Evolutionary conservation across 2,113 vertebrate species (phyloP).

Genomic region (Sebastes schlegelii): DNA sequence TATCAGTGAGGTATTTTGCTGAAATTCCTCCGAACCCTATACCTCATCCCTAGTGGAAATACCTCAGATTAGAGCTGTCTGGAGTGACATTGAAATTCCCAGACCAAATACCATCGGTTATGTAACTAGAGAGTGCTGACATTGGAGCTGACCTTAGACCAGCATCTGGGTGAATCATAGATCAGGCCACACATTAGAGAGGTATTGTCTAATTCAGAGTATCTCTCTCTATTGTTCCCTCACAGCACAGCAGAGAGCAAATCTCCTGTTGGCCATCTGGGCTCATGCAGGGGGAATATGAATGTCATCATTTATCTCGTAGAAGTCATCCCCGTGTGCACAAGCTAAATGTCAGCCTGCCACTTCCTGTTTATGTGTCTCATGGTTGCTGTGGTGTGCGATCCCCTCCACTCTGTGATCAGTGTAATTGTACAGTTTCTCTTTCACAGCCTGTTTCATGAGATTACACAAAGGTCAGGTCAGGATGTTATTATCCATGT

Average conservation of each 20-base stretch:
- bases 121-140: slow-evolving; percentile 1
- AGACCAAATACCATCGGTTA: not conserved
- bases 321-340: slow-evolving; percentile 1
- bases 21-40: not conserved
- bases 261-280: not conserved
- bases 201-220: not conserved
- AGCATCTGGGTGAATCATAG: slow-evolving; percentile 10
- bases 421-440: not conserved
- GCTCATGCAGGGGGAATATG: not conserved
- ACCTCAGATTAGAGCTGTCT: not conserved
- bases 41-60: not conserved
- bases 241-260: not conserved
- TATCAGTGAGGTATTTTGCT: not conserved
- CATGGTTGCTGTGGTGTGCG: not conserved
- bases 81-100: not conserved
- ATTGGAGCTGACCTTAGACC: slow-evolving; percentile 5
- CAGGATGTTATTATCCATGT: not conserved
- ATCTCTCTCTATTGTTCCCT: not conserved
- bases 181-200: not conserved
- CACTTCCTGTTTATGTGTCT: slow-evolving; percentile 40
- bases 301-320: not conserved
- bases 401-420: not conserved
- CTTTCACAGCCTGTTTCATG: not conserved
- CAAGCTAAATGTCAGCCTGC: slow-evolving; percentile 38
- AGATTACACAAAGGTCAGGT: not conserved